Evolutionary conservation across 2,888 invertebrate genomes (phyloP), one percentile per base, ranked within the genome.

Genomic region (Desoria tigrina): DNA sequence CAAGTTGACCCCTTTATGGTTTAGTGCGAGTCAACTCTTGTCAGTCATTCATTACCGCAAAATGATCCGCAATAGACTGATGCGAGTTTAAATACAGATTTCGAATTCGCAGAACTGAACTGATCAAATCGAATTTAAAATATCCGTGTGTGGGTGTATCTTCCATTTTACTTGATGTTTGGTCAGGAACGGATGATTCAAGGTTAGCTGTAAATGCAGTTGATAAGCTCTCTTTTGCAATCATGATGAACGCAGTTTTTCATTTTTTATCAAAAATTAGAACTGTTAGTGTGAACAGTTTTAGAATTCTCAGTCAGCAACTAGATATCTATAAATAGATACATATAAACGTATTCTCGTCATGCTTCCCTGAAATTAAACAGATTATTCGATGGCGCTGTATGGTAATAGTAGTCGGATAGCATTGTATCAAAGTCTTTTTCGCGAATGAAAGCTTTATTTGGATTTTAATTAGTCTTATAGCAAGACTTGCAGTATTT

Each of bases 151-250:
- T 18, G 45, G 45, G 21, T 45, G 45, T 45, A 45, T 45, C 45
- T 45, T 45, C 45, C 45, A 45, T 45, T 45, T 45, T 45, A 45
- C 45, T 45, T 45, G 21, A 21, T 45, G 21, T 45, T 45, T 45
- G 45, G 45, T 45, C 16, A 45, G 21, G 16, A 45, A 18, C 45
- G 45, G 45, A 45, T 45, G 21, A 11, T 16, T 21, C 16, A 51
- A 51, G 51, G 16, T 16, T 21, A 39, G 56, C 42, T 57, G 56
- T 57, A 21, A 42, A 50, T 28, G 64, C 63, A 70, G 49, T 56
- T 28, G 57, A 55, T 58, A 67, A 63, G 72, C 72, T 72, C 72
- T 72, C 72, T 72, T 72, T 72, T 72, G 72, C 72, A 72, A 63
- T 56, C 57, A 69, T 63, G 64, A 66, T 58, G n/a, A 71, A 68